These are phyloP conservation scores for Rhynchophorus ferrugineus DNA, from an alignment of 1,140 invertebrate species.

Conservation along the genomic window DNA sequence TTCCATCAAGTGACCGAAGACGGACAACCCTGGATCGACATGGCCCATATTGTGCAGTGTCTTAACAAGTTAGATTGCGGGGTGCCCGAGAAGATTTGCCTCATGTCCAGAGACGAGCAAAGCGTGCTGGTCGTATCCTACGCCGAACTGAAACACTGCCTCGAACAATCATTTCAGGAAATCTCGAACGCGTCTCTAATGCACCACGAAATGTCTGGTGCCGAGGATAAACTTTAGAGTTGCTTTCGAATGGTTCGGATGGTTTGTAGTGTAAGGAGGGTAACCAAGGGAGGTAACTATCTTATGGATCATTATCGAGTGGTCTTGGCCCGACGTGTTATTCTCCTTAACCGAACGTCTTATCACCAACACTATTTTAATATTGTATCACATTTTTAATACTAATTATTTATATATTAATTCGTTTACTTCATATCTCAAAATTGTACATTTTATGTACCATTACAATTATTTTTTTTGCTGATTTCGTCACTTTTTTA, in stretches of 20 bases:
- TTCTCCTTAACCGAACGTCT: no score
- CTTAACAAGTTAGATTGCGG: slow-evolving; percentile 92
- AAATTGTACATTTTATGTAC: no score
- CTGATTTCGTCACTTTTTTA: no score
- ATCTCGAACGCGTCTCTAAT: slow-evolving; percentile 20
- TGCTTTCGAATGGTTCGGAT: slow-evolving; percentile 2
- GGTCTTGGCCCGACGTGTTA: no score
- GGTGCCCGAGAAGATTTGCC: slow-evolving; percentile 82
- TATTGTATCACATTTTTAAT: no score
- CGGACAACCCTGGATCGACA: slow-evolving; percentile 90
- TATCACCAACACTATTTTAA: no score
- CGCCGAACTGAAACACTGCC: slow-evolving; percentile 88
- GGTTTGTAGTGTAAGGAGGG: no score
- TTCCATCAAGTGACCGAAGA: slow-evolving; percentile 91
- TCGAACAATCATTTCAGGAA: slow-evolving; percentile 87
- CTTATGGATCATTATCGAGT: no score
- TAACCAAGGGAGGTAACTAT: no score
- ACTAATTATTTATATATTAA: no score
- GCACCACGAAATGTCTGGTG: slow-evolving; percentile 19
- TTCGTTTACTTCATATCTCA: no score
- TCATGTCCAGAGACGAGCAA: slow-evolving; percentile 93
- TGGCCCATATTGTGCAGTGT: slow-evolving; percentile 88
- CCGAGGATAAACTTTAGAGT: slow-evolving; percentile 21
- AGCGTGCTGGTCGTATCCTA: slow-evolving; percentile 92
- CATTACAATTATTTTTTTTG: no score